Conservation (phyloP, 2,113 vertebrate genomes). For the Isichthys henryi region DNA sequence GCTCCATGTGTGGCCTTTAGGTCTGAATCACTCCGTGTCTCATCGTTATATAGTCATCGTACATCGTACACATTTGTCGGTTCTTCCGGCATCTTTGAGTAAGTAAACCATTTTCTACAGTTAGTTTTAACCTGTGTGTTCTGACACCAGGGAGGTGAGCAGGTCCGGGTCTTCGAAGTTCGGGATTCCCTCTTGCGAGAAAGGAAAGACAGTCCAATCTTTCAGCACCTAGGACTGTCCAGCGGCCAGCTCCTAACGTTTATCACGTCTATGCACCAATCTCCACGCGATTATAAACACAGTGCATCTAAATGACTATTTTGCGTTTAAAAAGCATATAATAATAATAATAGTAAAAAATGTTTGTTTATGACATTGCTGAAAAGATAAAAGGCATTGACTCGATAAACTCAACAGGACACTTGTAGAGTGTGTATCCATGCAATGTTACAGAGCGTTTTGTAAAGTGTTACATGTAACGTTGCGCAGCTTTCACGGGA, state of each 20-base stretch:
- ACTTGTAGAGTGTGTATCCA: background rate
- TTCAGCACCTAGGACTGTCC: background rate
- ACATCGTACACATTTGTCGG: background rate
- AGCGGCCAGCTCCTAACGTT: background rate
- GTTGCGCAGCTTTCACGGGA: conserved; percentile 25
- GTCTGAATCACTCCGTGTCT: background rate
- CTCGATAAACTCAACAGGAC: background rate
- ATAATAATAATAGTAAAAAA: too few species aligned
- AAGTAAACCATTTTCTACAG: background rate
- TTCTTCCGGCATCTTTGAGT: background rate
- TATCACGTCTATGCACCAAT: conserved; percentile 10
- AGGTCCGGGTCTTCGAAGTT: background rate
- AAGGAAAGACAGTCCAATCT: background rate
- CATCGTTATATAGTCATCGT: background rate
- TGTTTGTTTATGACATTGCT: background rate
- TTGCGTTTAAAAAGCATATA: conserved; percentile 15
- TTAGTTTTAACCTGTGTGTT: background rate
- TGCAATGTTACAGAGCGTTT: background rate
- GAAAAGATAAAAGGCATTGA: background rate
- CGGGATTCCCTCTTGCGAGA: too few species aligned
- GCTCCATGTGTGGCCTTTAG: background rate
- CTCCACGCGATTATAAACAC: conserved; percentile 22
- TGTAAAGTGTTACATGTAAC: background rate
- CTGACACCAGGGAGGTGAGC: background rate
- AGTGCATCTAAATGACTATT: conserved; percentile 34